Evolutionary conservation across 30 jellyfish, hydroid and myxozoan genomes (phyloP), one percentile per base, ranked within the genome.

Genomic region (Aurelia aurita): DNA sequence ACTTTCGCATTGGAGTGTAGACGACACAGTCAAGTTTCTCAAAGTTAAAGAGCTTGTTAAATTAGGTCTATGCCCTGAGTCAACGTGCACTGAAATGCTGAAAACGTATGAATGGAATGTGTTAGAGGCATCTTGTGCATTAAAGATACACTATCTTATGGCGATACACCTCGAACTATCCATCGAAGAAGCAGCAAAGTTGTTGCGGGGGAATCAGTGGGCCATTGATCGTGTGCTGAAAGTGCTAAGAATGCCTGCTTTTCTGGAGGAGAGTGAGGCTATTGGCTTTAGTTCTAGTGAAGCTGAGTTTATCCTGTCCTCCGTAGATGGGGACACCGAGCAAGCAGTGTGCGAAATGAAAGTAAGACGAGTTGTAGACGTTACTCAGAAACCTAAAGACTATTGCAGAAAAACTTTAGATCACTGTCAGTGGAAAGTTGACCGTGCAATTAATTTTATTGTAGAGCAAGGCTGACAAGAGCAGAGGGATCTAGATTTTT

Each of bases 361-460:
- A 51, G 71, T 79, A 15, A 67, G 43, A 39, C 69, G 93, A 23
- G 96, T 92, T 26, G 87, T 93, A 16, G 98, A 92, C 26, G 80
- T 92, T n/a, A 92, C 98, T 15, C 89, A 87, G 13, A 86, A 79
- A 51, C 83, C 95, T n/a, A 88, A 86, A 26, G 85, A 68, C 19
- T 55, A 63, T 58, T 92, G 98, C 73, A 59, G 87, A 27, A 60
- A 61, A 29, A 82, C 86, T 10, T 62, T 92, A 14, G 89, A 70
- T 6, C 90, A 74, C 55, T 79, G 95, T 61, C 86, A 82, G 45
- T 92, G 98, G 98, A 80, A 81, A 20, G 89, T 92, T 14, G 98
- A 80, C 18, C 79, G 89, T n/a, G 93, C 98, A 0, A 85, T 92
- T 29, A 74, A 69, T 13, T 80, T 39, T 55, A 66, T 92, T 5